Evolutionary conservation across 2,797 vertebrate species (phyloP).

Genomic region (Catamblyrhynchus diadema): DNA sequence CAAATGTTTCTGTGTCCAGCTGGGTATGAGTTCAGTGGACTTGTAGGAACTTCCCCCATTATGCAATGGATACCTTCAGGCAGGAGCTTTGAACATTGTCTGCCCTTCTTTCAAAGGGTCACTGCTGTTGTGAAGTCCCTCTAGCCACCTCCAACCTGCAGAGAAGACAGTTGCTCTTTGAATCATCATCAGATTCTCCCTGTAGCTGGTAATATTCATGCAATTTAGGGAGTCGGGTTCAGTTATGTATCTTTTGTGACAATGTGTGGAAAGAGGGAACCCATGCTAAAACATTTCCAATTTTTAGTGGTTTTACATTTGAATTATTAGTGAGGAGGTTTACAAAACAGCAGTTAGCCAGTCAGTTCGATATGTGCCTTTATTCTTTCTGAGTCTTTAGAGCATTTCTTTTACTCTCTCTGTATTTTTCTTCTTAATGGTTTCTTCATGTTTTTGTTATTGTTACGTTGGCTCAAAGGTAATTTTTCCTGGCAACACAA

Average conservation of each 20-base stretch:
- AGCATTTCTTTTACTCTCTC: not conserved
- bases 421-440: not conserved
- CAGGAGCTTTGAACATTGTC: not conserved
- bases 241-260: not conserved
- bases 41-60: not conserved
- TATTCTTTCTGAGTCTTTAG: not conserved
- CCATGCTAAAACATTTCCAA: not conserved
- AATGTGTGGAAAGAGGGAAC: not conserved
- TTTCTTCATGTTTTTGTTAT: conserved; percentile 18
- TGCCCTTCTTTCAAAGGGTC: not conserved
- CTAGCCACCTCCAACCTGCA: not conserved
- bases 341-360: not conserved
- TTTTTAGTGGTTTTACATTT: not conserved
- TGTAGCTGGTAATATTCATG: not conserved
- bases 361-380: not conserved
- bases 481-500: conserved; percentile 38
- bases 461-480: conserved; percentile 41
- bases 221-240: not conserved
- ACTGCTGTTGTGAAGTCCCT: not conserved
- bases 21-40: not conserved
- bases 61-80: not conserved
- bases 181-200: not conserved
- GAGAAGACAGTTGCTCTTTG: not conserved
- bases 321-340: not conserved
- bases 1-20: not conserved